These are phyloP conservation scores for Oreotrochilus melanogaster DNA, from an alignment of 2,113 vertebrate genomes.

Conservation along the genomic window DNA sequence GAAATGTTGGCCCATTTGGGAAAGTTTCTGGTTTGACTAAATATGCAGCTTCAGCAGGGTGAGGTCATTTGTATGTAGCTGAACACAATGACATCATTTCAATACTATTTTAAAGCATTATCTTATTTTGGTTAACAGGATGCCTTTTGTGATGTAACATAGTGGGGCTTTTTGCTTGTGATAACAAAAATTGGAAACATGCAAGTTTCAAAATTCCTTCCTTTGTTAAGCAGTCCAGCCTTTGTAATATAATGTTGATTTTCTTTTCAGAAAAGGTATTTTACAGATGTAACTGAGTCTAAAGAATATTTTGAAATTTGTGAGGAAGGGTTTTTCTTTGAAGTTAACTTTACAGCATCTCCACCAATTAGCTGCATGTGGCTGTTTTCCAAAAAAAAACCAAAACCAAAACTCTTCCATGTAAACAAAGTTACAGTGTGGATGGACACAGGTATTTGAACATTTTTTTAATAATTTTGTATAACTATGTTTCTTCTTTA, in stretches of 20 bases:
- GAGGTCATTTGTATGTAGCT: not conserved
- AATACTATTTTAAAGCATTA: not conserved
- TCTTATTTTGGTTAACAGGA: not conserved
- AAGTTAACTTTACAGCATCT: constrained; percentile 83
- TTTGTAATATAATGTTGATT: not conserved
- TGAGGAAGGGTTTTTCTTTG: constrained; percentile 79
- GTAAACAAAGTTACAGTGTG: constrained; percentile 63
- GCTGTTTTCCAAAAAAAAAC: constrained; percentile 75
- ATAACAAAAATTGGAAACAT: not conserved
- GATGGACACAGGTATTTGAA: constrained; percentile 75
- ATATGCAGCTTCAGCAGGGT: not conserved
- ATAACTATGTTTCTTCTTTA: not conserved
- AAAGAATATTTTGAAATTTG: constrained; percentile 75
- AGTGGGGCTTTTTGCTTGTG: not conserved
- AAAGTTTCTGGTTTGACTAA: not conserved
- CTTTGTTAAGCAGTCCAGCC: not conserved
- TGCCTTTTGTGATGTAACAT: not conserved
- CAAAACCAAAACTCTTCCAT: constrained; percentile 76
- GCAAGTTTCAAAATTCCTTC: not conserved
- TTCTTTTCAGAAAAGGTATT: constrained; percentile 81
- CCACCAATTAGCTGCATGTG: constrained; percentile 85
- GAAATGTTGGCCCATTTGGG: not conserved
- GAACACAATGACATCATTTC: not conserved
- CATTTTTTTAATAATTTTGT: not conserved
- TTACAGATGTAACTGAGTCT: constrained; percentile 81